These are phyloP conservation scores for Tachystola acroxantha DNA, from an alignment of 2,888 invertebrate species.

Conservation along the genomic window DNA sequence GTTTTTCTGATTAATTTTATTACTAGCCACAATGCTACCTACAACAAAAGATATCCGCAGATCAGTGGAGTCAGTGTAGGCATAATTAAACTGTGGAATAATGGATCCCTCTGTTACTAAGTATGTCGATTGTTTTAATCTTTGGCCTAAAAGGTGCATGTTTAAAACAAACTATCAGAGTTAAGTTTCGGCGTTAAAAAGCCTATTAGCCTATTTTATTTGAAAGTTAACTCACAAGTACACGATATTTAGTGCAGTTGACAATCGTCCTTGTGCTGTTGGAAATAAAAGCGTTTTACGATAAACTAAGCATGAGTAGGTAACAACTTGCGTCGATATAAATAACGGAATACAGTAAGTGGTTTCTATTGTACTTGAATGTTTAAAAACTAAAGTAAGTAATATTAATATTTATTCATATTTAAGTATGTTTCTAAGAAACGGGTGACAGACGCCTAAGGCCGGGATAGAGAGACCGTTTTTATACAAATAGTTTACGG, in stretches of 20 bases:
- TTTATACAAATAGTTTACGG: too few species aligned
- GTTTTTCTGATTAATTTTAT: too few species aligned
- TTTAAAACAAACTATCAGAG: conserved; percentile 53
- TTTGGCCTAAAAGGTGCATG: conserved; percentile 49
- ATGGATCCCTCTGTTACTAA: too few species aligned
- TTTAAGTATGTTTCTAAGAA: too few species aligned
- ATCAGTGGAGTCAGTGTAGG: too few species aligned
- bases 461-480: too few species aligned
- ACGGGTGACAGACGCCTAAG: too few species aligned
- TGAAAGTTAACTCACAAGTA: conserved; percentile 48
- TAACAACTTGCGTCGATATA: conserved; percentile 16
- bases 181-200: conserved; percentile 67
- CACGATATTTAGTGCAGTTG: conserved; percentile 8
- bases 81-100: too few species aligned
- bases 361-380: conserved; percentile 30
- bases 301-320: conserved; percentile 6
- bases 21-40: too few species aligned
- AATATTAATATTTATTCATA: background rate
- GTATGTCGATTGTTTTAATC: too few species aligned
- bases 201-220: conserved; percentile 73
- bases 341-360: conserved; percentile 35
- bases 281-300: conserved; percentile 12
- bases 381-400: background rate
- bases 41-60: too few species aligned
- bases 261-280: conserved; percentile 19